Conservation (phyloP, 1,140 invertebrate genomes). For the Aricia agestis region DNA sequence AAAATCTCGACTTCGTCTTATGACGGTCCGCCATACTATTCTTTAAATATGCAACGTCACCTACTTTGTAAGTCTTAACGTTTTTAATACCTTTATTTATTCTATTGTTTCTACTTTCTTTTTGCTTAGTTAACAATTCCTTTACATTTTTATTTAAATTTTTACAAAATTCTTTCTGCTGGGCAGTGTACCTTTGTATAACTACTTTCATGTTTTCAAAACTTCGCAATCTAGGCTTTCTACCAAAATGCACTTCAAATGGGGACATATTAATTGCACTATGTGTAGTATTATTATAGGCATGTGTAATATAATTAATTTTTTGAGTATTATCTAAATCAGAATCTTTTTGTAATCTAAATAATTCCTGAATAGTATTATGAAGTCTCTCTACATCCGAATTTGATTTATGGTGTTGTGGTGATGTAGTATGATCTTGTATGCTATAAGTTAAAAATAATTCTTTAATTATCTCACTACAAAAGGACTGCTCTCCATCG, state of each 20-base stretch:
- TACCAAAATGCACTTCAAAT: constrained; percentile 30
- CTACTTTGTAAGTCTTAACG: constrained; percentile 18
- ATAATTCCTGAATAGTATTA: constrained; percentile 29
- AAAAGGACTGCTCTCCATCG: constrained; percentile 29
- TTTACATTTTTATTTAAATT: constrained; percentile 27
- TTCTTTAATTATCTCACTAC: constrained; percentile 26
- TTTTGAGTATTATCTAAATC: constrained; percentile 29
- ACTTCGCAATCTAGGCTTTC: constrained; percentile 23
- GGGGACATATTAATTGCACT: too few species aligned
- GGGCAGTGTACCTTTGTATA: constrained; percentile 25
- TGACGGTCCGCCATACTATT: constrained; percentile 28
- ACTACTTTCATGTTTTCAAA: constrained; percentile 25
- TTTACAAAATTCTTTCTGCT: constrained; percentile 23
- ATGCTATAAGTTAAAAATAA: constrained; percentile 24
- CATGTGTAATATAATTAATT: constrained; percentile 24
- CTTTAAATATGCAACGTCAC: constrained; percentile 27
- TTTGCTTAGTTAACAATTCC: constrained; percentile 18
- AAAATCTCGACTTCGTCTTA: constrained; percentile 26
- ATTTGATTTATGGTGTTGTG: constrained; percentile 30
- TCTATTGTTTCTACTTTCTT: constrained; percentile 21
- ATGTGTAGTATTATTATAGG: constrained; percentile 28
- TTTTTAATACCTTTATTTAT: constrained; percentile 25
- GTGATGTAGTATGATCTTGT: constrained; percentile 24
- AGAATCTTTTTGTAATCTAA: constrained; percentile 24
- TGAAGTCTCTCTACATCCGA: constrained; percentile 28